A percentile compares a stretch with the other conserved stretches of the same genome.
Conservation (phyloP, 2,888 invertebrate genomes). For the Flexamia atlantica region DNA sequence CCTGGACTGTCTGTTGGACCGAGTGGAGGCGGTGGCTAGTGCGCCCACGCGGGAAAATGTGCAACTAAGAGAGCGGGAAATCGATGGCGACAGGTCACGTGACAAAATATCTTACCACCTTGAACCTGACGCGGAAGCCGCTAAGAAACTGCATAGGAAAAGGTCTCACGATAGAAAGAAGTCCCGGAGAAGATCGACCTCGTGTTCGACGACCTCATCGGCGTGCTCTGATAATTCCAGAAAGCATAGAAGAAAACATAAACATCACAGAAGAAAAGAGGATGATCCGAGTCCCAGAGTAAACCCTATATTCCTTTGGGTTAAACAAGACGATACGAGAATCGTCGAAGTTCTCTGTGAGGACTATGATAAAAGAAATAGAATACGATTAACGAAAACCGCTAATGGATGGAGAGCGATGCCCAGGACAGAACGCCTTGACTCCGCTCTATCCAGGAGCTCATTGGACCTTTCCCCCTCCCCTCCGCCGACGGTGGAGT, state of each 20-base stretch:
- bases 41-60: conserved; percentile 73
- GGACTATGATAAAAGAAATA: conserved; percentile 91
- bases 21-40: conserved; percentile 70
- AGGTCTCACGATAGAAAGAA: conserved; percentile 73
- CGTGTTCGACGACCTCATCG: conserved; percentile 71
- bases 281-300: conserved; percentile 80
- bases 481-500: conserved; percentile 39
- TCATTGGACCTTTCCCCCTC: conserved; percentile 56
- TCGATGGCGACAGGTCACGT: conserved; percentile 68
- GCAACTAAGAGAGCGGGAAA: conserved; percentile 71
- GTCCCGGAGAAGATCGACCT: conserved; percentile 72
- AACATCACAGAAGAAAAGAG: conserved; percentile 67
- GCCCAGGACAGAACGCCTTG: conserved; percentile 83
- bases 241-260: conserved; percentile 75
- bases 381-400: conserved; percentile 89
- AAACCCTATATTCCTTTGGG: conserved; percentile 92
- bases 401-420: conserved; percentile 90
- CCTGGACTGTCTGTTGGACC: conserved; percentile 65
- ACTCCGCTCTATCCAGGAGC: conserved; percentile 57
- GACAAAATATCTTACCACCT: conserved; percentile 62
- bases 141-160: conserved; percentile 75
- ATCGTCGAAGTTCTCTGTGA: conserved; percentile 92
- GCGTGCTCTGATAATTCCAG: conserved; percentile 67
- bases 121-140: conserved; percentile 71
- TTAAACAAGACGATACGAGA: conserved; percentile 87